phyloP scores from a whole-genome alignment of 2,797 vertebrate species.

The Hozukius guyotensis region DNA sequence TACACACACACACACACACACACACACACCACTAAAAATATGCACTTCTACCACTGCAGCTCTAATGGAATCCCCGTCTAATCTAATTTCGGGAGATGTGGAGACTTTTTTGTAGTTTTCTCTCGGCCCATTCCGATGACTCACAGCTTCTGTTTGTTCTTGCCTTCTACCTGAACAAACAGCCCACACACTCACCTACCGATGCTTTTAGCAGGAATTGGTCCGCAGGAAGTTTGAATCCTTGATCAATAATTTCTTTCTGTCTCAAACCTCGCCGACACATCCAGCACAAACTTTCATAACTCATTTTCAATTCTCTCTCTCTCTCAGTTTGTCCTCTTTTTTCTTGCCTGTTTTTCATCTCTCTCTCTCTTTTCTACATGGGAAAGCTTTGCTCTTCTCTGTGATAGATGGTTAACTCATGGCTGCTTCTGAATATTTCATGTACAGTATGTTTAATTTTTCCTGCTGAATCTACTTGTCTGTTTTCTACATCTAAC shows the following conservation, averaged over 20 bases:
- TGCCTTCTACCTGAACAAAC: background rate
- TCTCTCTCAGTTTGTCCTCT: background rate
- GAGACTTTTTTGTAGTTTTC: slow-evolving; percentile 15
- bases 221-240: background rate
- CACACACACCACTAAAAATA: slow-evolving; percentile 13
- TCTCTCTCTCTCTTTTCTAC: background rate
- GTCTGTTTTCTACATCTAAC: background rate
- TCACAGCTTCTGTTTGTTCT: slow-evolving; percentile 21
- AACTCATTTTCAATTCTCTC: background rate
- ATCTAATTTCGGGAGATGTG: slow-evolving; percentile 35
- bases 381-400: background rate
- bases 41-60: background rate
- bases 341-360: background rate
- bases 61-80: slow-evolving; percentile 23
- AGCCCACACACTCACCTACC: background rate
- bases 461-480: background rate
- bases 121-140: background rate
- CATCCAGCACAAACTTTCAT: background rate
- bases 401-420: slow-evolving; percentile 22
- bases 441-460: slow-evolving; percentile 17
- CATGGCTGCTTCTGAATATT: slow-evolving; percentile 33
- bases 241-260: slow-evolving; percentile 19
- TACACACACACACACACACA: background rate
- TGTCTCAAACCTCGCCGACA: background rate
- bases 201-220: background rate